Conservation (phyloP, 2,797 vertebrate genomes). For the Chloroceryle amazona region DNA sequence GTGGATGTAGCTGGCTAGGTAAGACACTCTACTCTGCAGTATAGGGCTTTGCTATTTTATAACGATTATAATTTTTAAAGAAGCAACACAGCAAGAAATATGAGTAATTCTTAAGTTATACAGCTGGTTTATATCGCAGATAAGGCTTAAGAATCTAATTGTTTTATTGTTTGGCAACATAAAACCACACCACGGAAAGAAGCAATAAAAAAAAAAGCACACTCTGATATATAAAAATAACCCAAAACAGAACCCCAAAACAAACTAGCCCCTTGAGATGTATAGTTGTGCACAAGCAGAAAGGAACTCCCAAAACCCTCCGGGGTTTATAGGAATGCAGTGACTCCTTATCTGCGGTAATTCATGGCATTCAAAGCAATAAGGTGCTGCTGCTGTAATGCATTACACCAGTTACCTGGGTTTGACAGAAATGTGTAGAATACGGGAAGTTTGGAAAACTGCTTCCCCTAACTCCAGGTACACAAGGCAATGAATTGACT, state of each 20-base stretch:
- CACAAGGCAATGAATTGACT: background rate
- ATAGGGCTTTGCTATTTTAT: background rate
- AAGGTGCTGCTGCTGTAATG: background rate
- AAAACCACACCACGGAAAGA: background rate
- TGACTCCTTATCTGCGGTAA: background rate
- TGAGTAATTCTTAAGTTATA: slow-evolving; percentile 21
- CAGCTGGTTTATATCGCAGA: background rate
- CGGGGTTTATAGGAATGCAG: background rate
- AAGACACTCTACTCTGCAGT: background rate
- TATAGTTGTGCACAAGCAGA: background rate
- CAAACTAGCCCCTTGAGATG: background rate
- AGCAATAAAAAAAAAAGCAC: background rate
- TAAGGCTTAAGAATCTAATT: background rate
- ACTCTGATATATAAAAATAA: fast-evolving
- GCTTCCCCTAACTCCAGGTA: background rate
- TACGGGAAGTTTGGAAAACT: background rate
- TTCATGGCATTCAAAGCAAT: background rate
- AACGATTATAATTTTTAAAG: background rate
- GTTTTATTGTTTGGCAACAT: background rate
- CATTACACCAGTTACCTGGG: background rate
- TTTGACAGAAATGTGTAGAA: background rate
- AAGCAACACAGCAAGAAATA: background rate
- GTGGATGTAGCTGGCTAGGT: background rate
- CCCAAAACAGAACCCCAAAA: background rate
- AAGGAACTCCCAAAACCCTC: background rate